These are phyloP conservation scores for Amphiduros pacificus DNA, from an alignment of 2,888 invertebrate species.

Conservation along the genomic window DNA sequence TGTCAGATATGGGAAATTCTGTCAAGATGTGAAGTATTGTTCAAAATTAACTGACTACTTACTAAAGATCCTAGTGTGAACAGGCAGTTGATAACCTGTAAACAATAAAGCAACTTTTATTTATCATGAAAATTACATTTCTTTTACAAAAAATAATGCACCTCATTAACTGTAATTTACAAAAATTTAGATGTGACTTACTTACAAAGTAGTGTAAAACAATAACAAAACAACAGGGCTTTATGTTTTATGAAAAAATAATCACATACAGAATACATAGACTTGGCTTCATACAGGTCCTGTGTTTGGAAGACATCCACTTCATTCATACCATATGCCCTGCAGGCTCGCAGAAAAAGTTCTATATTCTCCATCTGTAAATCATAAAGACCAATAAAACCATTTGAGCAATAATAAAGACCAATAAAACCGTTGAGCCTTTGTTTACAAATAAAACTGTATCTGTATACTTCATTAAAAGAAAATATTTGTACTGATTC, in stretches of 20 bases:
- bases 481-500: too few relatives aligned
- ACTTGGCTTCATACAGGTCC: slow-evolving; percentile 33
- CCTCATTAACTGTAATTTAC: not conserved
- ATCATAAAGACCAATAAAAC: not conserved
- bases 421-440: not conserved
- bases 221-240: too few relatives aligned
- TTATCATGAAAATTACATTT: slow-evolving; percentile 6
- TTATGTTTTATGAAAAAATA: too few relatives aligned
- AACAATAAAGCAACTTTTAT: not conserved
- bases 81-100: slow-evolving; percentile 59
- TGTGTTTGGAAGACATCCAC: slow-evolving; percentile 34
- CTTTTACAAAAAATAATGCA: not conserved
- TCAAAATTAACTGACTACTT: too few relatives aligned
- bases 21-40: too few relatives aligned
- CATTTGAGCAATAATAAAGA: not conserved
- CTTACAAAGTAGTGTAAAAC: too few relatives aligned
- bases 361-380: slow-evolving; percentile 37
- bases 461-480: too few relatives aligned
- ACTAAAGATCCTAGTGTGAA: slow-evolving; percentile 61
- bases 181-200: not conserved
- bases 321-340: slow-evolving; percentile 32
- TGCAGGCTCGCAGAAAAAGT: slow-evolving; percentile 30
- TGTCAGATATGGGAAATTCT: too few relatives aligned
- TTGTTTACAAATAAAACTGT: too few relatives aligned
- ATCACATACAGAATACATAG: slow-evolving; percentile 26